These are phyloP conservation scores for Myotis yumanensis DNA, from an alignment of 2,113 vertebrate species.

Conservation along the genomic window DNA sequence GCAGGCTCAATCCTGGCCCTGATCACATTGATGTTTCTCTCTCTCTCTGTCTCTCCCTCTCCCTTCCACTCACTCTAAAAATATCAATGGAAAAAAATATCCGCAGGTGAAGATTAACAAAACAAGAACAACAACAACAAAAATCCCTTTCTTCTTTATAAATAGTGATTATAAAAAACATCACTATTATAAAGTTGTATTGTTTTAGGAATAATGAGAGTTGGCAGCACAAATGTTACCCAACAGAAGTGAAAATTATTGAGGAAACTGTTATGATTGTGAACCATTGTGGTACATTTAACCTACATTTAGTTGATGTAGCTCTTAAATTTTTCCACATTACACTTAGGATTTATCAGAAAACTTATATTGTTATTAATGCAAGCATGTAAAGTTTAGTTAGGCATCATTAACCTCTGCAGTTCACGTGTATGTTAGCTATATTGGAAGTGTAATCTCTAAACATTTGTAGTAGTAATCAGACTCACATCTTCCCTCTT, in stretches of 20 bases:
- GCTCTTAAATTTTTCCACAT: conserved; percentile 27
- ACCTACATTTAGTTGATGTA: neutral
- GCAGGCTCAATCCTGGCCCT: no score
- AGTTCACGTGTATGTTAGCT: neutral
- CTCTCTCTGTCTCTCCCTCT: no score
- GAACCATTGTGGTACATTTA: neutral
- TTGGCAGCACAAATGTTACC: neutral
- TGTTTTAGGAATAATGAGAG: conserved; percentile 13
- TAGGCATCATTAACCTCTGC: neutral
- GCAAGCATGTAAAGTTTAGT: neutral
- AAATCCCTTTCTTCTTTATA: neutral
- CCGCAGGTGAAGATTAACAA: no score
- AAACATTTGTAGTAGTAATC: neutral
- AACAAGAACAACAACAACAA: neutral
- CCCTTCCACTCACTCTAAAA: no score
- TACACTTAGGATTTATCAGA: neutral
- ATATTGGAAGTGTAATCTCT: neutral
- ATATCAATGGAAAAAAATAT: no score
- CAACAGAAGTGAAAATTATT: conserved; percentile 20
- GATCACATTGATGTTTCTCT: no score
- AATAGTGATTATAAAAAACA: neutral
- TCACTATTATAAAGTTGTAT: neutral
- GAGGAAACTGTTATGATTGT: neutral
- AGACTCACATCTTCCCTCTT: conserved; percentile 18
- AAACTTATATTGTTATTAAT: neutral